Evolutionary conservation across 2,797 vertebrate species (phyloP).

Genomic region (Capromys pilorides): DNA sequence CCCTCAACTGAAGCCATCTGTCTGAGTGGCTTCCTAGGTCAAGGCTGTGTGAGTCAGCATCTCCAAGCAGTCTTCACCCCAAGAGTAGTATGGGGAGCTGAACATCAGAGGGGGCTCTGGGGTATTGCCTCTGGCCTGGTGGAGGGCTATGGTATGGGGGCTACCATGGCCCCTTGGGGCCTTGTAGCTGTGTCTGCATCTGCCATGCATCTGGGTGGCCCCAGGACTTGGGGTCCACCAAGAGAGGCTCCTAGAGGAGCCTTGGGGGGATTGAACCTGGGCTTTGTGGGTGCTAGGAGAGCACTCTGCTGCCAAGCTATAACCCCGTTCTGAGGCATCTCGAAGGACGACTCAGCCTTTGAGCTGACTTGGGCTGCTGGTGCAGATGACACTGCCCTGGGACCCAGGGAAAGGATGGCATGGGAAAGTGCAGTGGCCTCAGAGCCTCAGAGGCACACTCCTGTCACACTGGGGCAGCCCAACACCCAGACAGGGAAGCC

Average conservation of each 20-base stretch:
- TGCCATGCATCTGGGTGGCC: neutral
- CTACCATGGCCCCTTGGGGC: no score
- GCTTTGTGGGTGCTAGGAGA: neutral
- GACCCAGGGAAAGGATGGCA: accelerated
- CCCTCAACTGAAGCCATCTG: neutral
- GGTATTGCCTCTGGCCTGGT: neutral
- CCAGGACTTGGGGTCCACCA: neutral
- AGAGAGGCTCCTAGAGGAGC: neutral
- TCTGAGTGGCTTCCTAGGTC: neutral
- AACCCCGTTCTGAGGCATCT: neutral
- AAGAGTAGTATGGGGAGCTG: neutral
- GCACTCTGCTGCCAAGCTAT: neutral
- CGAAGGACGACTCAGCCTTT: neutral
- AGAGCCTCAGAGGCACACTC: accelerated
- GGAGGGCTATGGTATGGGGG: neutral
- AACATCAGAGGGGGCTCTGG: neutral
- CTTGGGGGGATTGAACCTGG: neutral
- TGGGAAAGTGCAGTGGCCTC: accelerated
- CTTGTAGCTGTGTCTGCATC: accelerated
- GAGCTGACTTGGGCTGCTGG: neutral
- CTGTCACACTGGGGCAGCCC: neutral
- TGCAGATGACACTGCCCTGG: accelerated
- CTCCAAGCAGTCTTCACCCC: neutral
- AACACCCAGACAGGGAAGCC: accelerated
- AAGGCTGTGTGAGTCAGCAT: accelerated